Evolutionary conservation across 1,140 invertebrate species (phyloP).

Genomic region (Notospermus geniculatus): DNA sequence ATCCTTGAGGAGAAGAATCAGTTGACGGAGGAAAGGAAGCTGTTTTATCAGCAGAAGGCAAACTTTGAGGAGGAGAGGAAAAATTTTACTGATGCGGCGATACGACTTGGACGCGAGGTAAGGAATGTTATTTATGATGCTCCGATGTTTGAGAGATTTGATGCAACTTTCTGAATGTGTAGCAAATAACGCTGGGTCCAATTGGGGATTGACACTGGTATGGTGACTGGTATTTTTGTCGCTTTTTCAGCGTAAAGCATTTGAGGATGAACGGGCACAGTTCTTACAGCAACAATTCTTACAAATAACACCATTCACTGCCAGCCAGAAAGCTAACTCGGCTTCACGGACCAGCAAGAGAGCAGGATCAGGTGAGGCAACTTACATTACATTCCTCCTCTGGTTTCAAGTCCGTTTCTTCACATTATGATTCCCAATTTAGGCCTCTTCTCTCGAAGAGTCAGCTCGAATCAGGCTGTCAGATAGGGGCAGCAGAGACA

Average conservation of each 20-base stretch:
- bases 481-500: too few relatives aligned
- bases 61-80: slow-evolving; percentile 47
- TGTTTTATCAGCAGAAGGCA: slow-evolving; percentile 43
- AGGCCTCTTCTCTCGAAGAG: too few relatives aligned
- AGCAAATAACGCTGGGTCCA: too few relatives aligned
- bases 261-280: slow-evolving; percentile 34
- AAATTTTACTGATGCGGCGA: slow-evolving; percentile 40
- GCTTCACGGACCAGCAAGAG: too few relatives aligned
- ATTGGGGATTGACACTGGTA: background rate
- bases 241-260: slow-evolving; percentile 30
- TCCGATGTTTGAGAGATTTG: background rate
- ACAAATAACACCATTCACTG: slow-evolving; percentile 30
- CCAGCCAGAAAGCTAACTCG: too few relatives aligned
- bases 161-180: background rate
- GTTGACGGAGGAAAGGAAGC: slow-evolving; percentile 36
- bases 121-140: background rate
- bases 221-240: too few relatives aligned
- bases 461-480: too few relatives aligned
- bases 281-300: slow-evolving; percentile 36
- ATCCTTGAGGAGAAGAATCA: slow-evolving; percentile 38
- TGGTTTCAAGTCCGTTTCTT: too few relatives aligned
- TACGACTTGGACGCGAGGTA: slow-evolving; percentile 38
- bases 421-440: too few relatives aligned
- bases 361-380: slow-evolving; percentile 12
- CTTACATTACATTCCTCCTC: too few relatives aligned